Evolutionary conservation across 2,113 vertebrate species (phyloP), one percentile per base, ranked within the genome.

Genomic region (Climacteris rufus): DNA sequence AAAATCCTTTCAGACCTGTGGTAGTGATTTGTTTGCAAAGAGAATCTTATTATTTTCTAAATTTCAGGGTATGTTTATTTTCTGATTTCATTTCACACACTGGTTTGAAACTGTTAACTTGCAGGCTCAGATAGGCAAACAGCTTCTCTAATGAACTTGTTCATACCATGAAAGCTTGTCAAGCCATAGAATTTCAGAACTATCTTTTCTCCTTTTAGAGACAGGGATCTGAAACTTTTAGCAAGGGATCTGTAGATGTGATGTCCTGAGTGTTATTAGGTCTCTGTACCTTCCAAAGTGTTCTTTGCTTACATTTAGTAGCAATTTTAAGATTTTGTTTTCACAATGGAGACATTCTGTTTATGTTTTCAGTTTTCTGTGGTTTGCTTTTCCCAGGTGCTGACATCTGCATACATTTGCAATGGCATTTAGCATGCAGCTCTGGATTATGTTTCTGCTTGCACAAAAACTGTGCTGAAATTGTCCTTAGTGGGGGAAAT

Each of bases 371-470:
- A 35, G 47, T 77, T 90, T 91, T 82, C 19, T 79, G 39, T 69
- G 28, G 47, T 94, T 95, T 93, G 68, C 37, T 94, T 94, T 93
- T 90, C 44, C 59, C 50, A 37, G 71, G 30, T 66, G 40, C 68
- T 90, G 45, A 72, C n/a, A 84, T 78, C 54, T 92, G 90, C 84
- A 74, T 94, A 72, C 28, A 35, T 96, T 92, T 96, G 61, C 66
- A 87, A 69, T 45, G 49, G 47, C 25, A 90, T 76, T 88, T 78
- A 93, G 52, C 28, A 0, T 94, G 39, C 53, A 74, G 63, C 49
- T 94, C 69, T 86, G 71, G 39, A 76, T 95, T 95, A 47, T 25
- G 16, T 91, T 94, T 96, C 60, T 94, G 53, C 28, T 93, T 94
- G 35, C 53, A 90, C 24, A 90, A 94, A 89, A 90, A 42, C 50